phyloP scores from a whole-genome alignment of 53 echinoderm and acorn worm species.

The Apostichopus leukothele region DNA sequence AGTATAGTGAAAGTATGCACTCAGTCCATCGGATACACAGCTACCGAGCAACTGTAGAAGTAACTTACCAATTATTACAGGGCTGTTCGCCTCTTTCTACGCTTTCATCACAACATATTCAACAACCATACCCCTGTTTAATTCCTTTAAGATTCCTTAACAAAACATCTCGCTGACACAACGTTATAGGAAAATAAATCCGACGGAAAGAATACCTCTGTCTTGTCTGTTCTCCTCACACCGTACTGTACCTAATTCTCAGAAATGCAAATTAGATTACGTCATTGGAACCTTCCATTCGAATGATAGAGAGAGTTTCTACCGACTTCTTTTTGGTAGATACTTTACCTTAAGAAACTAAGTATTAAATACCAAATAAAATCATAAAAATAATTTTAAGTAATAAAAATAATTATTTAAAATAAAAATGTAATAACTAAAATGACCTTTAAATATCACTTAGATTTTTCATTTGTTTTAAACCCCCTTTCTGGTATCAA shows the following conservation, averaged over 20 bases:
- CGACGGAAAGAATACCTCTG: background rate
- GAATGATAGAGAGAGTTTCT: too few relatives aligned
- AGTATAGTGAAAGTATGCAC: background rate
- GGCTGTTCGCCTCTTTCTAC: background rate
- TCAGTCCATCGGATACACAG: background rate
- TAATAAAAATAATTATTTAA: too few relatives aligned
- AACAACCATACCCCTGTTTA: background rate
- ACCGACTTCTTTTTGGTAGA: too few relatives aligned
- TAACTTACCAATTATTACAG: background rate
- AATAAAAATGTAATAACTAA: too few relatives aligned
- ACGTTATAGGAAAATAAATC: background rate
- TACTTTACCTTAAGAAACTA: too few relatives aligned
- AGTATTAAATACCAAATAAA: too few relatives aligned
- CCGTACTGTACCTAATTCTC: slow-evolving; percentile 2
- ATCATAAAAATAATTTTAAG: too few relatives aligned
- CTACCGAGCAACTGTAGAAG: background rate
- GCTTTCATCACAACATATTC: background rate
- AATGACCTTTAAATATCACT: too few relatives aligned
- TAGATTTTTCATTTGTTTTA: too few relatives aligned
- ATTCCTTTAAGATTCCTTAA: slow-evolving; percentile 1
- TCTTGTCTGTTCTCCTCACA: background rate
- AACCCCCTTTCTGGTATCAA: too few relatives aligned
- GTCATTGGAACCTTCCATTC: background rate
- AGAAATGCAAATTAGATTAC: slow-evolving; percentile 36
- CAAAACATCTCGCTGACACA: background rate